Conservation (phyloP, 2,888 invertebrate genomes). For the Tridacna gigas region DNA sequence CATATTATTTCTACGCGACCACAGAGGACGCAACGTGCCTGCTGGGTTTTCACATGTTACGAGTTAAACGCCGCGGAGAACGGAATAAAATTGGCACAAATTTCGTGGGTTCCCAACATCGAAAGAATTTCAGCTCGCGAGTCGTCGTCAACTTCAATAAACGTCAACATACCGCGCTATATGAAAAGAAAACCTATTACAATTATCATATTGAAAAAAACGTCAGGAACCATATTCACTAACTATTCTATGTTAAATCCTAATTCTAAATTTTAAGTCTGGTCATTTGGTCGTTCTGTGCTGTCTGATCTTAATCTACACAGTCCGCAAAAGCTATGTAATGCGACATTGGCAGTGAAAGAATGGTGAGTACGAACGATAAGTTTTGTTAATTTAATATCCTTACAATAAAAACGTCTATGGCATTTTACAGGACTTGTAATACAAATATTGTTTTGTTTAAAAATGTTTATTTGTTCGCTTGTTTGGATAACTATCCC, state of each 20-base stretch:
- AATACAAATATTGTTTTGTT: no score
- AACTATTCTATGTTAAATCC: not conserved
- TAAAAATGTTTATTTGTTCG: no score
- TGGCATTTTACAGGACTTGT: no score
- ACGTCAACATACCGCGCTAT: not conserved
- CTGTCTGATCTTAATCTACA: no score
- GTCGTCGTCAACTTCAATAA: slow-evolving; percentile 1
- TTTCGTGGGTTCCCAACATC: slow-evolving; percentile 44
- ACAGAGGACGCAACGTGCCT: slow-evolving; percentile 16
- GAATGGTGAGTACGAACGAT: no score
- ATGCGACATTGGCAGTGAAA: no score
- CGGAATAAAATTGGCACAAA: slow-evolving; percentile 47
- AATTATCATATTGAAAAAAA: not conserved
- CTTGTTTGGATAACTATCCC: no score
- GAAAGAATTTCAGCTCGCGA: slow-evolving; percentile 17
- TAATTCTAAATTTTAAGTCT: no score
- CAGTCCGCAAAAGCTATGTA: no score
- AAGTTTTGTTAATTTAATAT: no score
- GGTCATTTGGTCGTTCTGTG: no score
- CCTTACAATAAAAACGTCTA: no score
- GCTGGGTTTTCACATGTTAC: slow-evolving; percentile 55
- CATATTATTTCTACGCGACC: slow-evolving; percentile 5
- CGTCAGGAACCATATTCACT: not conserved
- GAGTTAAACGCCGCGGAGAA: slow-evolving; percentile 41
- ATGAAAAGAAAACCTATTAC: not conserved